Evolutionary conservation across 1,140 invertebrate species (phyloP), one percentile per base, ranked within the genome.

Genomic region (Cataglyphis hispanica): DNA sequence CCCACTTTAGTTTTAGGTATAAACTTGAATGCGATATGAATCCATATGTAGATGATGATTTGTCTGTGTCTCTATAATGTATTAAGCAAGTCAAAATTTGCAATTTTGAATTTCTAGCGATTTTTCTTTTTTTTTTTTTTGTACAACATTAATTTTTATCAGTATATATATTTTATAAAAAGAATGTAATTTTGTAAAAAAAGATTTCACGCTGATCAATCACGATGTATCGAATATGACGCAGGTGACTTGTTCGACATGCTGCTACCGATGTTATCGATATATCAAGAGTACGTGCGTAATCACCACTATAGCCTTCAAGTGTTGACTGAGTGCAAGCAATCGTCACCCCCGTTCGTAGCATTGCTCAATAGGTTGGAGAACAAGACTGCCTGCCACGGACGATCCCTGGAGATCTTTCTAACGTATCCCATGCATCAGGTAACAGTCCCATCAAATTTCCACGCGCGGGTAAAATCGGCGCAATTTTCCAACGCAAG

Each of bases 391-490:
- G 96, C 97, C 1, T 98, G 98, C 91, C 98, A 98, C 91, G 97
- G 98, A 31, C 95, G 98, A 81, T 97, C 97, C 3, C 95, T 99
- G 76, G 98, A 99, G 94, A 98, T 97, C 4, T 99, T 99, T 94
- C 95, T 99, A 67, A 99, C 98, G 1, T 99, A 98, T 95, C 98
- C 98, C 11, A 99, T 99, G 98, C 98, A 98, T 96, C 98, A 99
- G 97, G 98, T 98, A 95, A 67, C 16, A 25, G 1, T 22, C 13
- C 7, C 5, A 11, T 67, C 13, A 69, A 43, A 50, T 53, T 27
- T 13, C 2, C 10, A 25, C 10, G n/a, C 5, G 31, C 8, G 22
- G 5, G 19, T 31, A 64, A 46, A 34, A 31, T 13, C 19, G 1
- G n/a, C 13, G 1, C 27, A n/a, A 43, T 77, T 77, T 22, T 34